Evolutionary conservation across 2,113 vertebrate genomes (phyloP).

Genomic region (Shinisaurus crocodilurus): DNA sequence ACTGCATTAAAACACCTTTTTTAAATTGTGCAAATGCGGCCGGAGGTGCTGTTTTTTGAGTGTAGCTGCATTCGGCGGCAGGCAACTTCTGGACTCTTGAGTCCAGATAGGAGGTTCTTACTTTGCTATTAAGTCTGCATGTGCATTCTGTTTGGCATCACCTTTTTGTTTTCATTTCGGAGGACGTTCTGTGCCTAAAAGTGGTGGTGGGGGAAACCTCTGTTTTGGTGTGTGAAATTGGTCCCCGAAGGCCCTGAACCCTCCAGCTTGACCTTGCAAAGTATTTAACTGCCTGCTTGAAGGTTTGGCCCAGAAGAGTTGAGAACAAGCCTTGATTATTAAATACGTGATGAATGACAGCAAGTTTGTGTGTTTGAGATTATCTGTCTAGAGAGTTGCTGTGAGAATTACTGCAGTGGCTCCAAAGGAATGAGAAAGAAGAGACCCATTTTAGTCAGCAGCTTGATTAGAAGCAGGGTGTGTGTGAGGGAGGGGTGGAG

Average conservation of each 20-base stretch:
- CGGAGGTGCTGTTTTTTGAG: not conserved
- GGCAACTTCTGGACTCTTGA: not conserved
- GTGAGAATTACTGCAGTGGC: not conserved
- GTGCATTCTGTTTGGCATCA: slow-evolving; percentile 22
- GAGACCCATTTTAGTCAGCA: not conserved
- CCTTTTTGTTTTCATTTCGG: not conserved
- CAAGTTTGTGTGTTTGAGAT: not conserved
- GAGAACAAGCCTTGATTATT: not conserved
- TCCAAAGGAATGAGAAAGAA: not conserved
- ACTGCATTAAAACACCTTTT: slow-evolving; percentile 6
- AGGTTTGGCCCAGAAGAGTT: not conserved
- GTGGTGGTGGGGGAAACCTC: not conserved
- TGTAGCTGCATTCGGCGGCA: not conserved
- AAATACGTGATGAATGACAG: not conserved
- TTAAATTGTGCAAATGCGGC: not conserved
- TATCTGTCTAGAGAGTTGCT: not conserved
- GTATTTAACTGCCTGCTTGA: not conserved
- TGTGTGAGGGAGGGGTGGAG: too few relatives aligned
- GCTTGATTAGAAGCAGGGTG: not conserved
- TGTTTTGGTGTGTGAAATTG: not conserved
- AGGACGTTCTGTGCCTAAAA: not conserved
- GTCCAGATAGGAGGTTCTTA: not conserved
- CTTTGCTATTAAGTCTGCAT: slow-evolving; percentile 30
- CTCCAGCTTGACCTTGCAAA: not conserved
- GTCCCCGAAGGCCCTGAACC: not conserved